Base-by-base conservation (phyloP, 2,888 invertebrate genomes). In the Phymatocera aterrima region DNA sequence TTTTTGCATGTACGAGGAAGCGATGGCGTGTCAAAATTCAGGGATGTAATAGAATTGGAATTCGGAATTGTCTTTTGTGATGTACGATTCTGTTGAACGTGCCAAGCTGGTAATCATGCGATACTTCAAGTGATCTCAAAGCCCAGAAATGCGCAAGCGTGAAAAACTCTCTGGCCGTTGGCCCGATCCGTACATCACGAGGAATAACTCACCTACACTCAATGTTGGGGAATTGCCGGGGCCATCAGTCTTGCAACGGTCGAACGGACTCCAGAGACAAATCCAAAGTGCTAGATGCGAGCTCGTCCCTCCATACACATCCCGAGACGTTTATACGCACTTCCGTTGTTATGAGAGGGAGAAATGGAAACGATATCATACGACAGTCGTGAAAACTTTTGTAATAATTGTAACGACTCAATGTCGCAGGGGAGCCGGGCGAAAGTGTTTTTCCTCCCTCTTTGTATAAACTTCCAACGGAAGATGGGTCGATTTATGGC, bases 31-130 rank as follows among this genome's bases (percentile, higher is more conserved):
- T n/a, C n/a, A n/a, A n/a, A n/a, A n/a, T n/a, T n/a, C n/a, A n/a
- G n/a, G n/a, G n/a, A n/a, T n/a, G n/a, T n/a, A n/a, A n/a, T n/a
- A n/a, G 51, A 8, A 70, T 10, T 43, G 12, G 43, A 24, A 51
- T 48, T 28, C 65, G 80, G 75, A 79, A 81, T 70, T 81, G 80
- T 81, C 85, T 84, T 81, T 77, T 80, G 81, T 87, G 88, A 87
- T 87, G 87, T 88, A 88, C 85, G 88, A n/a, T n/a, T 79, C 78
- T 85, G 84, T 86, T 86, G 82, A 85, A 83, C 86, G 85, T 85
- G 85, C 86, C 86, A 82, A 80, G 83, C 81, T 85, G 88, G 86
- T 86, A 87, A 87, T 87, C 87, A 87, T 82, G 85, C 85, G 88
- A 86, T 85, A 83, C 80, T 82, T 79, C 78, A 81, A 83, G 79